Base-by-base conservation (phyloP, 2,888 invertebrate genomes). In the Microctonus brassicae region DNA sequence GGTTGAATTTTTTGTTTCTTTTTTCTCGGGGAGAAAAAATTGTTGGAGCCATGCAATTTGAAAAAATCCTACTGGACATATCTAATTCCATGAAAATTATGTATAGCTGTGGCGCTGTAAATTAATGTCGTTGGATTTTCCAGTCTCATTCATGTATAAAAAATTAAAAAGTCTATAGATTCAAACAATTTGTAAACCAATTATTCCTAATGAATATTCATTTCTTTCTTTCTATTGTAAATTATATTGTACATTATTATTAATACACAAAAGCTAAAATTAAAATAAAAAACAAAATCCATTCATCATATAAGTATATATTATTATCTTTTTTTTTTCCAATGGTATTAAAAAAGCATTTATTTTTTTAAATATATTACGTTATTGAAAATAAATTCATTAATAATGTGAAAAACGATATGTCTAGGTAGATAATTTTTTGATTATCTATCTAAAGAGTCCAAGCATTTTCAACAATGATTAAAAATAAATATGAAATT, bases 141-240 rank as follows among this genome's bases (percentile, higher is more conserved):
- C 47, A 57, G 17, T 53, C 34, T 61, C 58, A 62, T 62, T 69
- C 17, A 62, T 62, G 29, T 9, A n/a, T n/a, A n/a, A n/a, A 10
- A 7, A n/a, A 22, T 61, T 17, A 20, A 62, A 69, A 52, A 20
- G 24, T 62, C 20, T 20, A 1, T n/a, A n/a, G 20, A n/a, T 66
- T 36, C 20, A 17, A 36, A 33, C 62, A 55, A 69, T 69, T 69
- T 36, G 76, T 76, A 76, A 75, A 77, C 79, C 82, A 83, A 82
- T 83, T 80, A 20, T 74, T 79, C 78, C 70, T 62, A 76, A 78
- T 78, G 81, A 80, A 82, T 83, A 81, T 79, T 79, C 81, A 81
- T 81, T 81, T 77, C 73, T 78, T 81, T 75, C 77, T 78, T 79
- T 81, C 76, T 73, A 69, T 34, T n/a, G 11, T 0, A 39, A 39